Evolutionary conservation across 2,888 invertebrate genomes (phyloP).

Genomic region (Eupithecia subfuscata): DNA sequence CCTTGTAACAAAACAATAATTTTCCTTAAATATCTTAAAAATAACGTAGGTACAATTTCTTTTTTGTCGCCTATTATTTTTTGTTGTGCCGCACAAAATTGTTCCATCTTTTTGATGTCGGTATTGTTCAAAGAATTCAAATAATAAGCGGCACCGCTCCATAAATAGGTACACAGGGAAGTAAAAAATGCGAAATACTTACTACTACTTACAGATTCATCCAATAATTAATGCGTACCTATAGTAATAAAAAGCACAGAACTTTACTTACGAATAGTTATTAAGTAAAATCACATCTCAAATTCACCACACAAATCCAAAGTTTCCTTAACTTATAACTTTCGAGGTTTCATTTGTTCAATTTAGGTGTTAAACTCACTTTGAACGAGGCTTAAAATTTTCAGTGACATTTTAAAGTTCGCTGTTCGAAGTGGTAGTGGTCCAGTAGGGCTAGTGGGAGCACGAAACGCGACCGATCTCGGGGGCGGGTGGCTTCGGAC

Average conservation of each 20-base stretch:
- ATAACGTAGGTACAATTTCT: slow-evolving; percentile 34
- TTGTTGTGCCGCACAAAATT: slow-evolving; percentile 38
- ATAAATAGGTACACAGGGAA: slow-evolving; percentile 4
- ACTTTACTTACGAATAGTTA: slow-evolving; percentile 60
- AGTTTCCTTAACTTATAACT: slow-evolving; percentile 56
- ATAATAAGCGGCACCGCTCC: slow-evolving; percentile 33
- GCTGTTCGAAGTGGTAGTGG: slow-evolving; percentile 53
- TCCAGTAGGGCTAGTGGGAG: slow-evolving; percentile 42
- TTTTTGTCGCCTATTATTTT: slow-evolving; percentile 36
- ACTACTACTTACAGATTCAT: slow-evolving; percentile 4
- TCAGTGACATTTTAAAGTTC: slow-evolving; percentile 70
- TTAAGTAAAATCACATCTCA: slow-evolving; percentile 72
- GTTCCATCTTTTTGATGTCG: slow-evolving; percentile 42
- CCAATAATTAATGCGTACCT: slow-evolving; percentile 9
- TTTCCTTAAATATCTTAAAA: slow-evolving; percentile 19
- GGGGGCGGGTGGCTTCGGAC: slow-evolving; percentile 59
- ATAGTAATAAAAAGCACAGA: slow-evolving; percentile 25
- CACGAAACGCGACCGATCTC: slow-evolving; percentile 51
- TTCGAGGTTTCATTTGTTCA: slow-evolving; percentile 66
- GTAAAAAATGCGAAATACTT: slow-evolving; percentile 13
- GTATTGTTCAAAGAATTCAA: slow-evolving; percentile 40
- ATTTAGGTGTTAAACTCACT: slow-evolving; percentile 57
- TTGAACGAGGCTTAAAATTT: slow-evolving; percentile 50
- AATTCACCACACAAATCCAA: slow-evolving; percentile 71
- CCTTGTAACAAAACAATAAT: slow-evolving; percentile 12